Base-by-base conservation (phyloP, 2,113 vertebrate genomes). In the Eolophus roseicapilla region DNA sequence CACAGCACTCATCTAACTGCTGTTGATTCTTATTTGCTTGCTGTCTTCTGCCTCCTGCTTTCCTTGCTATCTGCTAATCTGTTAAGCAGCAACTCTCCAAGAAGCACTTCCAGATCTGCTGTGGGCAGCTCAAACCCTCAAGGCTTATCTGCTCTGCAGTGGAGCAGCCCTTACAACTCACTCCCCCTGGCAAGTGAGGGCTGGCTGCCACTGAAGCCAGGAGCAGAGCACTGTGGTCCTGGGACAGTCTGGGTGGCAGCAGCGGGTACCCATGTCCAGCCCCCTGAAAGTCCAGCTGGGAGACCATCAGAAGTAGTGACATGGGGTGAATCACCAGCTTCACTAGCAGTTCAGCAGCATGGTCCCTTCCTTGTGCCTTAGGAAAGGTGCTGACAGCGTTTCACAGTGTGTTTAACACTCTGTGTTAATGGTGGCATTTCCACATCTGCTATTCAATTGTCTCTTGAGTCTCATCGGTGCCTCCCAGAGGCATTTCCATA, bases 171-270 rank as follows among this genome's bases (percentile, higher is more conserved):
- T 68, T 60, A 29, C 28, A 49, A 13, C 27, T 49, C 43, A 3
- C 11, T 63, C 31, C 20, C 17, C 2, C 23, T 17, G 60, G 31
- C 52, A 76, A 49, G 11, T 0, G 0, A 71, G 35, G 47, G 11
- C 47, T 50, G 52, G 31, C 39, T 74, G 69, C 21, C 39, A 9
- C 21, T n/a, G 82, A 21, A 80, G 73, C 50, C 53, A 83, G 16
- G 11, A 41, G 31, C 53, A 90, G 43, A 88, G n/a, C 47, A 8
- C 37, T 12, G 53, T 11, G 4, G 17, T 81, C 44, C 69, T 62
- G 53, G 44, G 53, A 55, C 11, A 37, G 49, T 39, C 19, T 0
- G 3, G 35, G 55, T 69, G 49, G 64, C 82, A 82, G 39, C 17
- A 62, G 64, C 6, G 31, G 41, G 14, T 33, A 52, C 10, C 5